Percentiles rank a stretch among this genome's conserved stretches.
Evolutionary conservation across 2,888 invertebrate species (phyloP).

Genomic region (Polyommatus iphigenia): DNA sequence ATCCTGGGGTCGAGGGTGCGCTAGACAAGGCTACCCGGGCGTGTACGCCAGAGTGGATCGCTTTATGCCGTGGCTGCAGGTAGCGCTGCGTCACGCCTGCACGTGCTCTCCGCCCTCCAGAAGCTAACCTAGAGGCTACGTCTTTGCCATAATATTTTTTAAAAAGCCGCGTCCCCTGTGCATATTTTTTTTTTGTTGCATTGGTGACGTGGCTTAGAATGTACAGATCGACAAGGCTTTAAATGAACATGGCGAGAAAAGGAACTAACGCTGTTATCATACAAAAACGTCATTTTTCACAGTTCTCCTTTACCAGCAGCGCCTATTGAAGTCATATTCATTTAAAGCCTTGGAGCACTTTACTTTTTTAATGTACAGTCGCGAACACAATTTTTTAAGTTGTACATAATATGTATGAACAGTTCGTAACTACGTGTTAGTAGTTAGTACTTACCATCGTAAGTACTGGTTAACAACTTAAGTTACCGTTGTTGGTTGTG

Average conservation of each 20-base stretch:
- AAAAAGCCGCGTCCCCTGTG: background rate
- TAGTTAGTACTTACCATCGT: too few species aligned
- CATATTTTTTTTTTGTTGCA: background rate
- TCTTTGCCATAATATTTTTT: background rate
- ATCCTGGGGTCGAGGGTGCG: conserved; percentile 89
- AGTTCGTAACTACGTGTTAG: too few species aligned
- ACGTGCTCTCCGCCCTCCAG: conserved; percentile 59
- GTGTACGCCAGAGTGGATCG: conserved; percentile 68
- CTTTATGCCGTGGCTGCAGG: conserved; percentile 70
- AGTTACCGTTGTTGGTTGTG: background rate
- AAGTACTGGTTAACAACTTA: too few species aligned
- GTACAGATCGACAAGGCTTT: too few species aligned
- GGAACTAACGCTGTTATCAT: too few species aligned
- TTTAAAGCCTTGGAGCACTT: too few species aligned
- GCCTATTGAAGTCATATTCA: too few species aligned
- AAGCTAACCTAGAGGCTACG: conserved; percentile 17
- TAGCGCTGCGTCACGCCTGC: conserved; percentile 69
- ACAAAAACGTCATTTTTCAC: too few species aligned
- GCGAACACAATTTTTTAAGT: background rate
- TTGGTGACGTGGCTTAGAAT: background rate
- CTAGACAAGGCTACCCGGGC: conserved; percentile 80
- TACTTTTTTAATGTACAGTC: background rate
- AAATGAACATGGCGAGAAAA: too few species aligned
- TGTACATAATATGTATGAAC: too few species aligned
- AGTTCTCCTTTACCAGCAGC: too few species aligned